phyloP scores from a whole-genome alignment of 2,113 vertebrate genomes.

The Brachirus orientalis region DNA sequence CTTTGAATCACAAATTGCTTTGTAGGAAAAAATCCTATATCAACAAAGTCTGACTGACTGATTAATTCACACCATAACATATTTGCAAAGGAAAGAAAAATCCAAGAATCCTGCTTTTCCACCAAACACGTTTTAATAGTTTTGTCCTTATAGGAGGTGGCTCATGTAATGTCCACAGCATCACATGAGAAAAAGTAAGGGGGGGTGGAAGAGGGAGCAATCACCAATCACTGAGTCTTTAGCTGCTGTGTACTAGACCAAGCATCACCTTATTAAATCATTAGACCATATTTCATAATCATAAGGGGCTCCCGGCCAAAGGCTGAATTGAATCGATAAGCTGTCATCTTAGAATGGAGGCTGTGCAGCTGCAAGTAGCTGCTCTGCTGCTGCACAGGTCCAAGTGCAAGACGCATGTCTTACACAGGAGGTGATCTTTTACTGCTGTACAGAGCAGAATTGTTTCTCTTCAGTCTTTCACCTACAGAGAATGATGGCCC shows the following conservation, averaged over 20 bases:
- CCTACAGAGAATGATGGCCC: constrained; percentile 41
- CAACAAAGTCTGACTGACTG: too few species aligned
- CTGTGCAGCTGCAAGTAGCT: constrained; percentile 14
- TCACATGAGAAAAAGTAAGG: not conserved
- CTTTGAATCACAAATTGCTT: too few species aligned
- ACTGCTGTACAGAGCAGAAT: constrained; percentile 3
- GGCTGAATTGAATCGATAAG: constrained; percentile 58
- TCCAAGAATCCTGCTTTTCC: too few species aligned
- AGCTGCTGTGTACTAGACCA: constrained; percentile 55
- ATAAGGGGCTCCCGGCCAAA: constrained; percentile 53
- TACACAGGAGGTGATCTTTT: constrained; percentile 24
- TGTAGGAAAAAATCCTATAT: too few species aligned
- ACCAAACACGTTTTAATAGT: too few species aligned
- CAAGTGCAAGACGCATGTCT: constrained; percentile 19
- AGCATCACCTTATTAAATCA: constrained; percentile 65
- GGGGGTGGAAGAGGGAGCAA: constrained; percentile 19
- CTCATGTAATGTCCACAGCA: not conserved
- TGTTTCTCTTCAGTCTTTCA: constrained; percentile 29
- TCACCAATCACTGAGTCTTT: constrained; percentile 62
- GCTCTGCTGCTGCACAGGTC: constrained; percentile 1
- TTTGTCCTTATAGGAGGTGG: not conserved
- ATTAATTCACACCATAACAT: too few species aligned
- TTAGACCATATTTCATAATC: constrained; percentile 66
- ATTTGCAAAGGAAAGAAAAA: too few species aligned
- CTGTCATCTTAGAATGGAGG: constrained; percentile 53